A percentile compares a stretch with the other conserved stretches of the same genome.
These are phyloP conservation scores for Chrysotoxum bicinctum DNA, from an alignment of 2,888 invertebrate species.

Conservation along the genomic window DNA sequence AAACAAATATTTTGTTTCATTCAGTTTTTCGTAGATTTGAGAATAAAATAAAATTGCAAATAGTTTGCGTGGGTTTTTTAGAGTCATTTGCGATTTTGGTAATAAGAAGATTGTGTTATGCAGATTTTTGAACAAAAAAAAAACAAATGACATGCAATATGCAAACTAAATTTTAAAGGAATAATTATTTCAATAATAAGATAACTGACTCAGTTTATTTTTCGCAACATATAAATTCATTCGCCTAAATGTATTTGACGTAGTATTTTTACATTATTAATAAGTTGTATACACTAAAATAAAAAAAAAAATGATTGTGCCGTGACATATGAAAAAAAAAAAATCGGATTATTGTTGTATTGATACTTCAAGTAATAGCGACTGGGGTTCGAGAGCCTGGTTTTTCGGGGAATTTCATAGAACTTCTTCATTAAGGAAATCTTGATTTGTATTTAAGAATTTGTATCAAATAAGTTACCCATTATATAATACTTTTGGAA, in stretches of 20 bases:
- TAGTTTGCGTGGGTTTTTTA: background rate
- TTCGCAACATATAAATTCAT: background rate
- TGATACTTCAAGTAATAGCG: background rate
- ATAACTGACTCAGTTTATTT: background rate
- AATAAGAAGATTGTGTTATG: too few relatives aligned
- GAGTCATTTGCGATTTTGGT: too few relatives aligned
- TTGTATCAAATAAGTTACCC: too few relatives aligned
- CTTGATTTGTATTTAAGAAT: too few relatives aligned
- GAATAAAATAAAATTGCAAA: background rate
- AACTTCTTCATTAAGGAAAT: too few relatives aligned
- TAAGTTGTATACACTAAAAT: background rate
- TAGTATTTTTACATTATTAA: background rate
- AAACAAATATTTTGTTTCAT: background rate
- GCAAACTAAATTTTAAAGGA: background rate
- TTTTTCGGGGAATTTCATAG: too few relatives aligned
- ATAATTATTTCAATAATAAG: background rate
- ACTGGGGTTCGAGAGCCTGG: too few relatives aligned
- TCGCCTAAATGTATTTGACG: background rate
- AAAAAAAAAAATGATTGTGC: background rate
- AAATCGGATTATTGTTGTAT: background rate
- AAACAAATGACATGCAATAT: background rate
- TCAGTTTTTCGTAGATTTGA: too few relatives aligned
- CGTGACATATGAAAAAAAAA: background rate
- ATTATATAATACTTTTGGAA: too few relatives aligned
- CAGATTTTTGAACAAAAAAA: background rate